These are phyloP conservation scores for Coracias cyanogaster DNA, from an alignment of 2,797 vertebrate genomes.

Conservation along the genomic window DNA sequence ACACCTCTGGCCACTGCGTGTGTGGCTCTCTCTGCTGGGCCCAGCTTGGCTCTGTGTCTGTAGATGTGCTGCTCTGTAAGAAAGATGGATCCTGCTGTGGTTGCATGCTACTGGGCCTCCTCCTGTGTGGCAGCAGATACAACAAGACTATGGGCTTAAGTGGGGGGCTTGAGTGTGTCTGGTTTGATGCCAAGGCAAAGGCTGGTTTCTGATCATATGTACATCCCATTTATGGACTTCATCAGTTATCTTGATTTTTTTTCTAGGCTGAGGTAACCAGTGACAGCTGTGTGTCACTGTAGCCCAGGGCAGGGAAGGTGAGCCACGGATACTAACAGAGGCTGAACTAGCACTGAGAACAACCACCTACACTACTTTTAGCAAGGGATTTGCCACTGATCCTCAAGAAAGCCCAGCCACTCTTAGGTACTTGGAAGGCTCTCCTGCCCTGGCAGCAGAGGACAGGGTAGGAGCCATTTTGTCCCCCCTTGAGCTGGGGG, in stretches of 20 bases:
- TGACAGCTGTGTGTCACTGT: background rate
- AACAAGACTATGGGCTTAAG: background rate
- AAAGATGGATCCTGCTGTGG: background rate
- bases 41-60: background rate
- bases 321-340: background rate
- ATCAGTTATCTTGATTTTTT: background rate
- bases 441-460: background rate
- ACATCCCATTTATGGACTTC: background rate
- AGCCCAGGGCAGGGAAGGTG: background rate
- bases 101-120: background rate
- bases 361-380: background rate
- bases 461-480: background rate
- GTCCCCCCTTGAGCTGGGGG: background rate
- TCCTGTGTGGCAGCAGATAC: background rate
- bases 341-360: background rate
- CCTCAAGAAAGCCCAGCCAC: background rate
- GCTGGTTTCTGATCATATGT: background rate
- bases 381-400: background rate
- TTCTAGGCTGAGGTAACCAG: background rate
- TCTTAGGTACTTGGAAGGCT: background rate
- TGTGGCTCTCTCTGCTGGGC: background rate
- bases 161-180: background rate
- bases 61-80: background rate
- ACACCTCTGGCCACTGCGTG: fast-evolving
- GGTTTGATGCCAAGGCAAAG: background rate